phyloP scores from a whole-genome alignment of 2,113 vertebrate species.

The Sterrhoptilus dennistouni region DNA sequence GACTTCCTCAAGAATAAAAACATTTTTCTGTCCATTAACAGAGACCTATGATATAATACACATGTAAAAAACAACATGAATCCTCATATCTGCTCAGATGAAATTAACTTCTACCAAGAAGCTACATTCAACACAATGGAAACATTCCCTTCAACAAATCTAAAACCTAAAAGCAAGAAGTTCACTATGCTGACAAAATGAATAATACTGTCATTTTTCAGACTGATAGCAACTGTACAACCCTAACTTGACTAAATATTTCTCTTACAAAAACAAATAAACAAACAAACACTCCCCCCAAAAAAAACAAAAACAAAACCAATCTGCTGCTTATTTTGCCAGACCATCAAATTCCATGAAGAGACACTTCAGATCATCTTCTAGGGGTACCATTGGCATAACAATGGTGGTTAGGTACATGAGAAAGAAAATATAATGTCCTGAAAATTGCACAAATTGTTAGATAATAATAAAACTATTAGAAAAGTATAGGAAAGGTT shows the following conservation, averaged over 20 bases:
- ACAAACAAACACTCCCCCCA: too few relatives aligned
- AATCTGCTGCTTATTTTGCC: neutral
- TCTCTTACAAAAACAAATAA: neutral
- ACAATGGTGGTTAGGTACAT: neutral
- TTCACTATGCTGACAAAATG: neutral
- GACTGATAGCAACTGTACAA: neutral
- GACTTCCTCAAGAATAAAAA: neutral
- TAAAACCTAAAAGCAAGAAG: neutral
- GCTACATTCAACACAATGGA: neutral
- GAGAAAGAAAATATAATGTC: neutral
- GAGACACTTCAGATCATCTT: neutral
- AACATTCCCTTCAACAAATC: neutral
- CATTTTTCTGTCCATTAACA: neutral
- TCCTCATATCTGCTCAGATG: neutral
- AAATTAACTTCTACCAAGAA: neutral
- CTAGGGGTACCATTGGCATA: neutral
- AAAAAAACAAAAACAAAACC: neutral
- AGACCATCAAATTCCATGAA: neutral
- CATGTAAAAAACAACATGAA: neutral
- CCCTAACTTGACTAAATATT: neutral
- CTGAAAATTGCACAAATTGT: neutral
- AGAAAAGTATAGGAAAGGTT: neutral
- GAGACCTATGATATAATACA: neutral
- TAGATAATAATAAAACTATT: neutral
- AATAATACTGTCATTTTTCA: neutral